Conservation (phyloP, 2,888 invertebrate species). For the Alloplasta piceator region DNA sequence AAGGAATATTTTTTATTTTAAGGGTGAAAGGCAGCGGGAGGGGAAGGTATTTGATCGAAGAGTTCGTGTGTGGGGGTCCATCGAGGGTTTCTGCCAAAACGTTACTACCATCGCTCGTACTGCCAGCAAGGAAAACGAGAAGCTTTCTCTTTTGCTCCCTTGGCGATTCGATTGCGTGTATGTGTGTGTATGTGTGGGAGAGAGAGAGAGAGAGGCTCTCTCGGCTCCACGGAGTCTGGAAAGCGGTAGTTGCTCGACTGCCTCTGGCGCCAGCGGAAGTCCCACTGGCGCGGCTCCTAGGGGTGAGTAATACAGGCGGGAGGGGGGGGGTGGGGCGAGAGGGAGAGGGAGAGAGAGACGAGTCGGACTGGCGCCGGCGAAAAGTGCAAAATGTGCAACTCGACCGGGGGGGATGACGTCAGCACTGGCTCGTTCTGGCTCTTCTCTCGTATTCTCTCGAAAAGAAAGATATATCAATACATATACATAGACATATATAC, state of each 20-base stretch:
- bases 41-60: constrained; percentile 16
- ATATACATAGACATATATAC: neutral
- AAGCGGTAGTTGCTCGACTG: constrained; percentile 56
- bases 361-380: constrained; percentile 67
- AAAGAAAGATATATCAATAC: constrained; percentile 50
- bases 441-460: constrained; percentile 52
- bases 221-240: constrained; percentile 58
- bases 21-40: neutral
- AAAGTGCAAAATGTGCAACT: constrained; percentile 81
- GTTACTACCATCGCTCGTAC: constrained; percentile 21
- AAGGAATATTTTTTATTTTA: constrained; percentile 4
- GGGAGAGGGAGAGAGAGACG: constrained; percentile 57
- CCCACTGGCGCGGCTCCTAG: constrained; percentile 33
- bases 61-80: constrained; percentile 30
- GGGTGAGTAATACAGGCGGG: constrained; percentile 50
- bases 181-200: constrained; percentile 56
- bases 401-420: constrained; percentile 65
- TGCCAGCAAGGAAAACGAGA: constrained; percentile 1
- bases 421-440: constrained; percentile 60
- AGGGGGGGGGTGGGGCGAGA: constrained; percentile 62
- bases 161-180: constrained; percentile 35
- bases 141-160: constrained; percentile 16
- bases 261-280: constrained; percentile 55
- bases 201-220: constrained; percentile 56
- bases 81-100: constrained; percentile 22